Conservation (phyloP, 1,140 invertebrate species). For the Diabrotica virgifera region DNA sequence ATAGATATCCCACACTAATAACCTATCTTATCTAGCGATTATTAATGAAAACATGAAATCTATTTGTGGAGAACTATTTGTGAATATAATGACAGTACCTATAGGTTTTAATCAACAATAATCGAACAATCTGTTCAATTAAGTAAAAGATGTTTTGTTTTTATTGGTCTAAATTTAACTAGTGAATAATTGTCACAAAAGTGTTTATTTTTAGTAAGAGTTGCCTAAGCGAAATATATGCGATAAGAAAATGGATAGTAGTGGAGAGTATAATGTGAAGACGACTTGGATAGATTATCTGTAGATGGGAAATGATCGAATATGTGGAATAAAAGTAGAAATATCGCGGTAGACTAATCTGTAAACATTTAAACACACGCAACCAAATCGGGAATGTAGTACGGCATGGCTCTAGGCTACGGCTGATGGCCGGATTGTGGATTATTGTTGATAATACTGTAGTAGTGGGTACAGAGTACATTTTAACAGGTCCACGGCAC, state of each 20-base stretch:
- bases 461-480: not conserved
- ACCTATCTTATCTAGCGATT: not conserved
- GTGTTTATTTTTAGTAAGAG: conserved; percentile 16
- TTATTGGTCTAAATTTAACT: conserved; percentile 13
- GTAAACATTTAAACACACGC: conserved; percentile 41
- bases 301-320: not conserved
- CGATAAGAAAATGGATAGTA: not conserved
- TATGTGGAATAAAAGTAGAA: not conserved
- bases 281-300: too few relatives aligned
- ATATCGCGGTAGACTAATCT: not conserved
- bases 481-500: conserved; percentile 7
- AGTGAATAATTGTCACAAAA: conserved; percentile 15
- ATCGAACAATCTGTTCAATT: conserved; percentile 16
- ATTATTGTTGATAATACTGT: not conserved
- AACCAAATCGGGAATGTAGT: conserved; percentile 37
- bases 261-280: too few relatives aligned
- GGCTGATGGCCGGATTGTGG: conserved; percentile 3
- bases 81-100: not conserved
- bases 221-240: not conserved
- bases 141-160: conserved; percentile 19
- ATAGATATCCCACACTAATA: not conserved
- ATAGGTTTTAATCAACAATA: not conserved
- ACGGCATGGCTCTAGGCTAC: conserved; percentile 16
- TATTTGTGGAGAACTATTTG: too few relatives aligned
- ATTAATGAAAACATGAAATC: not conserved